phyloP scores from a whole-genome alignment of 1,140 invertebrate species.

The Pentalonia nigronervosa region DNA sequence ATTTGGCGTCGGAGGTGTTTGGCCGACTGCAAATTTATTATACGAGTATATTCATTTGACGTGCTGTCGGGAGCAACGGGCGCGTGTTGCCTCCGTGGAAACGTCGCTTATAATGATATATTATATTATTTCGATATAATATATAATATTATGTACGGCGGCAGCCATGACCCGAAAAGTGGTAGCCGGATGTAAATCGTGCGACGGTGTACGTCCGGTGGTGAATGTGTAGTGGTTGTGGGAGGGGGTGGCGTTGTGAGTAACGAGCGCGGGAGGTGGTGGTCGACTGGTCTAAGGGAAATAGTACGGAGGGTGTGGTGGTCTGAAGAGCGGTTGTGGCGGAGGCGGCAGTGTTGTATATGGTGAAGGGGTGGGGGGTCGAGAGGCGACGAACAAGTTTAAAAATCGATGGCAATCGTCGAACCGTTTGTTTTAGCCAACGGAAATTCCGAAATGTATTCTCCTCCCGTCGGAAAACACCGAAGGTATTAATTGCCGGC shows the following conservation, averaged over 20 bases:
- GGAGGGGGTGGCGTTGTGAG: background rate
- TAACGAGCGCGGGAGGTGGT: too few relatives aligned
- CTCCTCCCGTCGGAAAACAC: background rate
- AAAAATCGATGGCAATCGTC: conserved; percentile 28
- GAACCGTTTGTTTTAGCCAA: background rate
- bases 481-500: background rate
- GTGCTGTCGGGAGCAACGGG: conserved; percentile 42
- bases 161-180: conserved; percentile 34
- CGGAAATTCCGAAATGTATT: conserved; percentile 7
- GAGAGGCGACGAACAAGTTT: background rate
- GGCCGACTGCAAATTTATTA: conserved; percentile 29
- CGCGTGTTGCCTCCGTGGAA: background rate
- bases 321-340: background rate
- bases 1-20: conserved; percentile 5
- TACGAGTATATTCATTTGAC: conserved; percentile 36
- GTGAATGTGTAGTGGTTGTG: too few relatives aligned
- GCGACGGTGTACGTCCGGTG: background rate
- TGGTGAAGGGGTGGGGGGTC: background rate
- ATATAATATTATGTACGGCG: background rate
- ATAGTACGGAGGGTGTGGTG: background rate
- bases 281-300: background rate
- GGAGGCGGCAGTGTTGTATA: too few relatives aligned
- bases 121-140: conserved; percentile 30
- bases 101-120: conserved; percentile 48
- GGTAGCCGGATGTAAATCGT: conserved; percentile 28